Evolutionary conservation across 2,113 vertebrate genomes (phyloP), one percentile per base, ranked within the genome.

Genomic region (Gambusia affinis): DNA sequence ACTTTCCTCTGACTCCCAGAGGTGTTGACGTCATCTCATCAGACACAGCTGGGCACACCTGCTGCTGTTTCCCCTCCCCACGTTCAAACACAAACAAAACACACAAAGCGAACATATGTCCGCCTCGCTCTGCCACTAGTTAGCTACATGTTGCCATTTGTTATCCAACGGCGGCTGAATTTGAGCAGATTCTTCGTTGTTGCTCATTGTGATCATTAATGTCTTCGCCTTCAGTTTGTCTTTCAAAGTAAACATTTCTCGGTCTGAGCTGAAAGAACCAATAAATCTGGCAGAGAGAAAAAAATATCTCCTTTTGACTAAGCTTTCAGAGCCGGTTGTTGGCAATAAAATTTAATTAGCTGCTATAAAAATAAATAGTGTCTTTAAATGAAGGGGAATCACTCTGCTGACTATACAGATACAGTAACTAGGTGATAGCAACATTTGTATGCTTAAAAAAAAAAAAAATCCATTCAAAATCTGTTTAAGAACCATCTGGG

Each of bases 41-140:
- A 84, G 85, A 80, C 3, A 84, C 91, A 92, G 90, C 90, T 91
- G 90, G 61, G 8, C 67, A 87, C 91, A 94, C 87, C 88, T 88
- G 88, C 80, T 64, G 71, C 61, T 27, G 27, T 27, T 75, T 62
- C 60, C 27, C 60, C 8, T 62, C 60, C 60, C 28, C 66, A 27
- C 30, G 70, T 29, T 11, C 75, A 63, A 39, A 74, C 19, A 60
- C 54, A 27, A 60, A 51, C 22, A 69, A 51, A 15, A 37, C 47
- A 80, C 84, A 63, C 70, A 70, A 30, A 47, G 75, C 64, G 24
- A 54, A 30, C 73, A 33, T 28, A 30, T 19, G 29, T 17, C 66
- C 42, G 28, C 64, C 63, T 60, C 47, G 66, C 61, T 78, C 67
- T 47, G 60, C 47, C n/a, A 33, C 47, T 65, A 12, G 60, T 69